Base-by-base conservation (phyloP, 1,140 invertebrate species). In the Samia ricini region DNA sequence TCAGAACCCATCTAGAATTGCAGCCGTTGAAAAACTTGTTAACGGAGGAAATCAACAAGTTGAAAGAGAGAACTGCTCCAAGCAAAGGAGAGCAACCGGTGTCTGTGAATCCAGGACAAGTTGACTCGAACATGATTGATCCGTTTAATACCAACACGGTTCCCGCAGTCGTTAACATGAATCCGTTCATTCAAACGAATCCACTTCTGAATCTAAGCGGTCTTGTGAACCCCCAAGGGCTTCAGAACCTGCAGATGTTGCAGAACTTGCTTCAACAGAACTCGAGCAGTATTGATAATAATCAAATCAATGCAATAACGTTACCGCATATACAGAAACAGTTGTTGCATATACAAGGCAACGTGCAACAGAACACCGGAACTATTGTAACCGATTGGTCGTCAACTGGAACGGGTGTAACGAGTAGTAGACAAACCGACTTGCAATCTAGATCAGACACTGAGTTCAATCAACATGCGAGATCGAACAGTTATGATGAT, bases 1-100 rank as follows among this genome's bases (percentile, higher is more conserved):
- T 97, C 15, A 36, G 60, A 2, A 48, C 15, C 19, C 7, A n/a
- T 5, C 15, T 62, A n/a, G 61, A 63, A 52, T 10, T 66, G 18
- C 26, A 61, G 20, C 49, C 54, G 4, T 3, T 61, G 20, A 64
- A 64, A 50, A 26, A 57, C 6, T 23, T 23, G 15, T 8, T 55
- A 4, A 10, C 24, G 10, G 15, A 19, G 22, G 50, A 52, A 21
- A 52, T 52, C 7, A 52, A 21, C 18, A 52, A 52, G 20, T 6
- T 52, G 5, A 52, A 52, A 21, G 33, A 42, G 2, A 42, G n/a
- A 42, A 42, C 33, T 42, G 0, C 33, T 1, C 33, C 8, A 3
- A 26, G 8, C 8, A 26, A 42, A 15, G 33, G 12, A 15, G 33
- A 42, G 10, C 33, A 42, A 42, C 12, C 33, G 12, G 33, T 7